Evolutionary conservation across 2,113 vertebrate species (phyloP).

Genomic region (Charadrius vociferus): DNA sequence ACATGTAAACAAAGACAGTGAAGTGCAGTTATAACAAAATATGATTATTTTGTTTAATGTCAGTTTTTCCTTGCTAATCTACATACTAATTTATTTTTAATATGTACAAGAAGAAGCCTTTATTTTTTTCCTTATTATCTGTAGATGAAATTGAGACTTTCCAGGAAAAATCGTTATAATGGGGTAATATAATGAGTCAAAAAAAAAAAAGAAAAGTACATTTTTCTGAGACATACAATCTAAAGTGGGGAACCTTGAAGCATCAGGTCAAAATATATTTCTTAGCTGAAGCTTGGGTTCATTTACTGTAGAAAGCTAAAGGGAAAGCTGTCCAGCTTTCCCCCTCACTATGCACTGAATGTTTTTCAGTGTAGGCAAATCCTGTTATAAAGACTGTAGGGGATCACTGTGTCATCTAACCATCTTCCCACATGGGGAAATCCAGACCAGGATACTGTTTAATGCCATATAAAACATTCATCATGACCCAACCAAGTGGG

Average conservation of each 20-base stretch:
- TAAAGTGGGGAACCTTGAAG: not conserved
- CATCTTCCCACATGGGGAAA: not conserved
- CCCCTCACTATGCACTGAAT: not conserved
- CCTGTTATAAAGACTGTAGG: not conserved
- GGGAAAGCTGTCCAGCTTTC: not conserved
- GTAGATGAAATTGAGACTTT: not conserved
- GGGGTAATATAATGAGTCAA: rapidly evolving
- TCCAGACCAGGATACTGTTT: not conserved
- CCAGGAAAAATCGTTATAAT: not conserved
- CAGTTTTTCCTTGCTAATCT: not conserved
- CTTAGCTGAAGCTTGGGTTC: not conserved
- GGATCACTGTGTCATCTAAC: not conserved
- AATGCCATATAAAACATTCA: not conserved
- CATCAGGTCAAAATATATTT: not conserved
- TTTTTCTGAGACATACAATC: not conserved
- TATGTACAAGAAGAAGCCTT: not conserved
- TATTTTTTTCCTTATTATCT: not conserved
- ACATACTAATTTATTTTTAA: not conserved
- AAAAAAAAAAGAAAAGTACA: not conserved
- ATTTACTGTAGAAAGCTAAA: not conserved
- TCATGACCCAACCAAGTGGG: not conserved
- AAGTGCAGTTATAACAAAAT: not conserved
- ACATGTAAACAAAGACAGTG: not conserved
- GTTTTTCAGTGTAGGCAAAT: not conserved
- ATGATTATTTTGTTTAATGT: rapidly evolving